phyloP scores from a whole-genome alignment of 2,113 vertebrate species.

The Catharus bicknelli region DNA sequence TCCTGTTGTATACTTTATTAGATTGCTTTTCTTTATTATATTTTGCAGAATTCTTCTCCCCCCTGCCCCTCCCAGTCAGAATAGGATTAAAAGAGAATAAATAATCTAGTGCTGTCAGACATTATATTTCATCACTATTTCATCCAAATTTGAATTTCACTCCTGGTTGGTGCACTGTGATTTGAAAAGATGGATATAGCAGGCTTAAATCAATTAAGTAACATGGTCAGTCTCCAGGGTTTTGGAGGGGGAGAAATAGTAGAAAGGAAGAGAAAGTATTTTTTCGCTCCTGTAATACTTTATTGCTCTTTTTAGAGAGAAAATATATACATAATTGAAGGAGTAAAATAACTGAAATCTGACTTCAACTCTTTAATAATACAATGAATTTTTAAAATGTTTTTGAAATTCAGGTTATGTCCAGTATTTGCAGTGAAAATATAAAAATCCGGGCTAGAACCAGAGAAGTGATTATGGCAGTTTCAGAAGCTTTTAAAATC shows the following conservation, averaged over 20 bases:
- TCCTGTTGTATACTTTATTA: background rate
- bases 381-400: background rate
- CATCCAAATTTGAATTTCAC: background rate
- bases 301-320: background rate
- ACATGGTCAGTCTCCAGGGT: background rate
- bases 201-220: slow-evolving; percentile 28
- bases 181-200: background rate
- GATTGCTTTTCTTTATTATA: background rate
- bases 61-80: background rate
- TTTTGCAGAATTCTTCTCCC: background rate
- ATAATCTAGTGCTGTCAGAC: background rate
- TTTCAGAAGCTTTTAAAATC: background rate
- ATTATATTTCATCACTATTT: background rate
- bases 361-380: background rate
- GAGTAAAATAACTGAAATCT: background rate
- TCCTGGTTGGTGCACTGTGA: background rate
- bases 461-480: background rate
- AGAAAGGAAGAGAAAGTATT: background rate
- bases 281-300: background rate
- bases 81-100: background rate
- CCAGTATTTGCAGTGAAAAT: background rate
- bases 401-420: background rate
- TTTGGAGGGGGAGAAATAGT: background rate
- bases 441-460: background rate
- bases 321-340: background rate